Percentiles rank a stretch among this genome's conserved stretches.
Conservation (phyloP, 2,113 vertebrate species). For the Lepidothrix coronata region DNA sequence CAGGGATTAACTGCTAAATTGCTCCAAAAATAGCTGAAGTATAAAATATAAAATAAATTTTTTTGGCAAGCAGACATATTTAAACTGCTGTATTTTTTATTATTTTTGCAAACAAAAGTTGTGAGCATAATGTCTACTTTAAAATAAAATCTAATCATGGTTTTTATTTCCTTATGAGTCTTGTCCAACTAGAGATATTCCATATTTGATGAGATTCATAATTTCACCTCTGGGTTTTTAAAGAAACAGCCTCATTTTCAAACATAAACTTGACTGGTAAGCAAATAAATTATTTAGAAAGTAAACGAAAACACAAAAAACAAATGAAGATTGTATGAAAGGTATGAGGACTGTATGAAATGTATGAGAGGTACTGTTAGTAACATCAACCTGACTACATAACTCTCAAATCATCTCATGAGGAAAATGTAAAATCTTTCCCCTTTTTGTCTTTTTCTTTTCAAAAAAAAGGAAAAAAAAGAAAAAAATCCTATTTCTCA, state of each 20-base stretch:
- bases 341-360: not conserved
- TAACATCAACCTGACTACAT: not conserved
- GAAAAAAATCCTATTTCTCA: not conserved
- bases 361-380: not conserved
- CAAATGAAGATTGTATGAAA: not conserved
- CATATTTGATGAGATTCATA: not conserved
- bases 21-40: not conserved
- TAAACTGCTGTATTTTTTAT: not conserved
- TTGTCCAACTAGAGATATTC: not conserved
- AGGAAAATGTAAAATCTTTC: not conserved
- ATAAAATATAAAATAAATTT: not conserved
- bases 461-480: rapidly evolving
- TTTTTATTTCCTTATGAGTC: not conserved
- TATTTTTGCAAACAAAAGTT: not conserved
- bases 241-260: not conserved
- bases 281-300: not conserved
- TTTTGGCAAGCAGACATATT: not conserved
- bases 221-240: not conserved
- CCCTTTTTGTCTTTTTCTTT: not conserved
- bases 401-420: not conserved
- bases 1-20: not conserved
- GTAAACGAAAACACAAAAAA: not conserved
- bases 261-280: not conserved
- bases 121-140: not conserved
- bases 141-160: not conserved